These are phyloP conservation scores for Felis chaus DNA, from an alignment of 2,113 vertebrate genomes.

Conservation along the genomic window DNA sequence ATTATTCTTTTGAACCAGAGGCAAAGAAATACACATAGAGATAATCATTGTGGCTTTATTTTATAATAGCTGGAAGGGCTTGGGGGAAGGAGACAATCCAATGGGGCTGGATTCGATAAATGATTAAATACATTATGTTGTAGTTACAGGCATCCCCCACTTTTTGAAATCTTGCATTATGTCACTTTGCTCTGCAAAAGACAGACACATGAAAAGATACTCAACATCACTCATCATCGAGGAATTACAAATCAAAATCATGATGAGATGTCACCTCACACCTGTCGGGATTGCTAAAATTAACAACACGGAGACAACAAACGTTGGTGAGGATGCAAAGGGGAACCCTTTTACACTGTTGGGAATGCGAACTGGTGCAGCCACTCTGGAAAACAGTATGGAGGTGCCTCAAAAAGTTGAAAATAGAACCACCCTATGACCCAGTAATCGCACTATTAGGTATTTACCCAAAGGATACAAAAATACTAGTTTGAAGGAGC, in stretches of 20 bases:
- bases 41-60: background rate
- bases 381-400: background rate
- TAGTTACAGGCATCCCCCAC: background rate
- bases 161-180: background rate
- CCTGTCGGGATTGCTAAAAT: background rate
- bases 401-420: background rate
- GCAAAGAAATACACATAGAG: background rate
- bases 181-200: background rate
- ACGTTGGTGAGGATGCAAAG: background rate
- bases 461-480: background rate
- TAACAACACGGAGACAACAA: background rate
- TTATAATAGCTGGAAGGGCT: background rate
- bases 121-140: background rate
- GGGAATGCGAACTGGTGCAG: background rate
- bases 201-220: background rate
- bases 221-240: background rate
- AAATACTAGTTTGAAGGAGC: background rate
- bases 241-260: background rate
- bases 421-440: background rate
- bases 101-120: background rate
- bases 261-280: background rate
- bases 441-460: background rate
- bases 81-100: background rate
- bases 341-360: background rate
- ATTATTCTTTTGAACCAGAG: background rate